Percentiles rank a stretch among this genome's conserved stretches.
These are phyloP conservation scores for Tarsius wallacei DNA, from an alignment of 2,797 vertebrate genomes.

Conservation along the genomic window DNA sequence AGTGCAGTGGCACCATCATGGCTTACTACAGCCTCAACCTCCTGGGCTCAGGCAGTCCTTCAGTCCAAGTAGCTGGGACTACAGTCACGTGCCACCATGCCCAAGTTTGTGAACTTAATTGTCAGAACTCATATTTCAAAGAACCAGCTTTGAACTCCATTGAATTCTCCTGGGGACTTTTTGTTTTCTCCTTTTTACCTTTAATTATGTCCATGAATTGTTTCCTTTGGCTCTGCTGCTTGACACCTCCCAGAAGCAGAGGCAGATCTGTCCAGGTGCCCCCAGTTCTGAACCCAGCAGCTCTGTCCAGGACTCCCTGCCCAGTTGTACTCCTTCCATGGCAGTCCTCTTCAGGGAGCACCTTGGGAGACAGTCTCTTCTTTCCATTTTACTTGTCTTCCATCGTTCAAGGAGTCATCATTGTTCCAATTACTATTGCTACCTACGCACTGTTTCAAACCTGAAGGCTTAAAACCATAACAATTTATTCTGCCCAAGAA, in stretches of 20 bases:
- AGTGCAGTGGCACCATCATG: too few species aligned
- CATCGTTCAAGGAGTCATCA: not conserved
- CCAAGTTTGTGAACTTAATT: too few species aligned
- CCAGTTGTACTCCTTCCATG: not conserved
- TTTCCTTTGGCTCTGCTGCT: not conserved
- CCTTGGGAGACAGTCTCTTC: not conserved
- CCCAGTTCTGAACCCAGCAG: not conserved
- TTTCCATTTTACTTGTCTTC: constrained; percentile 6
- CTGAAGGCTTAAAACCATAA: not conserved
- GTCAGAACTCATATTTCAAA: not conserved
- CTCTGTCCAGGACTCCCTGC: not conserved
- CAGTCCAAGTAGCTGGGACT: too few species aligned
- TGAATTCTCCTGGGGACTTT: not conserved
- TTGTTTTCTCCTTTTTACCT: not conserved
- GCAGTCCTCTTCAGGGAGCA: not conserved
- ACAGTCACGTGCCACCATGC: too few species aligned
- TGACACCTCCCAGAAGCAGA: not conserved
- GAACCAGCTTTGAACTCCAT: constrained; percentile 2
- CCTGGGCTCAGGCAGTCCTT: too few species aligned
- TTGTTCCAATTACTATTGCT: not conserved
- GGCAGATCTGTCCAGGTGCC: not conserved
- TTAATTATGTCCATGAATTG: not conserved
- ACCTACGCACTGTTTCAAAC: not conserved
- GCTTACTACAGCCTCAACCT: too few species aligned
- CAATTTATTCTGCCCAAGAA: not conserved